Conservation (phyloP, 2,888 invertebrate genomes). For the Protophormia terraenovae region DNA sequence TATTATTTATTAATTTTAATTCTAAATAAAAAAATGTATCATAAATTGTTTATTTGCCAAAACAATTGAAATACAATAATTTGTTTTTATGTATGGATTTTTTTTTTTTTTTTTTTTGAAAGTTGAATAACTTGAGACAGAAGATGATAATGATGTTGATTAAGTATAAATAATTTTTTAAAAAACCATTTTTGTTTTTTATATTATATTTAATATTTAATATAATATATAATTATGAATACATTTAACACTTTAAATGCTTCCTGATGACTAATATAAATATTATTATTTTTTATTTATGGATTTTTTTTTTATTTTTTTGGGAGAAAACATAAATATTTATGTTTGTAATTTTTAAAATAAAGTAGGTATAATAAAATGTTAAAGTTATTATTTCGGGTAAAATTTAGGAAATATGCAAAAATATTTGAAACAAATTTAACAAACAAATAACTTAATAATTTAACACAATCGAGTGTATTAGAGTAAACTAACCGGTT, state of each 20-base stretch:
- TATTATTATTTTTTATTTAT: neutral
- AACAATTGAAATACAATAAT: neutral
- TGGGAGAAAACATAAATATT: no score
- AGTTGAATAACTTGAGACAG: conserved; percentile 11
- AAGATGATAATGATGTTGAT: neutral
- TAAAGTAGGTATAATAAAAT: no score
- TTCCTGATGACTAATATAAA: neutral
- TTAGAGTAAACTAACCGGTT: no score
- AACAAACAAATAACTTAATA: no score
- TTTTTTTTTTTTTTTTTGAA: neutral
- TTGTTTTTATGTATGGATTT: neutral
- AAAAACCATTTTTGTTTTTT: neutral
- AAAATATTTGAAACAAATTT: no score
- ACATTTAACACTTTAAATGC: neutral
- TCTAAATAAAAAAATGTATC: no score
- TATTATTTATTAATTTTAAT: no score
- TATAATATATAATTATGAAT: neutral
- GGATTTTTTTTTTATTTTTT: neutral
- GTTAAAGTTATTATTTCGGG: no score
- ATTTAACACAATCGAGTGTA: no score
- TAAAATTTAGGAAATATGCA: no score
- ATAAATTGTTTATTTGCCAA: neutral
- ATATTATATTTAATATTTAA: neutral
- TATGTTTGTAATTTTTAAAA: no score
- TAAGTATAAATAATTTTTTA: neutral